phyloP scores from a whole-genome alignment of 2,113 vertebrate genomes.

The Poecile atricapillus region DNA sequence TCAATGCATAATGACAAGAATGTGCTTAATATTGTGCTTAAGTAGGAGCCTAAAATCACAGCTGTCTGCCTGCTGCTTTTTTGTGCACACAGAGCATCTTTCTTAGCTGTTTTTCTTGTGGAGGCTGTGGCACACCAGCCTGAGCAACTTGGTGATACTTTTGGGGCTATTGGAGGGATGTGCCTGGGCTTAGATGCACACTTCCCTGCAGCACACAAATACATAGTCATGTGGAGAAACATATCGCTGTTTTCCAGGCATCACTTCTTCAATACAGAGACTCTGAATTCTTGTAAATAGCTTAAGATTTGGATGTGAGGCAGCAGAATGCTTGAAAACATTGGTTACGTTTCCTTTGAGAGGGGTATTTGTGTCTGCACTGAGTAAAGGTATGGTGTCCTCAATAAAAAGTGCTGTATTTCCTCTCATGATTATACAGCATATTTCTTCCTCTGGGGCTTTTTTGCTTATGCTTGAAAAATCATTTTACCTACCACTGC shows the following conservation, averaged over 20 bases:
- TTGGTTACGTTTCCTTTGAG: neutral
- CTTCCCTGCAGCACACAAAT: neutral
- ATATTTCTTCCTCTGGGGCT: neutral
- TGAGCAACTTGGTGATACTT: neutral
- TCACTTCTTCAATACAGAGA: neutral
- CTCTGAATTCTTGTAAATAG: neutral
- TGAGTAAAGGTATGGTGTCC: neutral
- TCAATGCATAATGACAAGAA: neutral
- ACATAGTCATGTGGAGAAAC: fast-evolving
- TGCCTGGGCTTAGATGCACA: neutral
- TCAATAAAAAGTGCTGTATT: neutral
- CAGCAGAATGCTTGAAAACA: neutral
- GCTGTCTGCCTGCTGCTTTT: neutral
- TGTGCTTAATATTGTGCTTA: neutral
- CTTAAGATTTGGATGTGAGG: neutral
- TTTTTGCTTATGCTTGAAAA: constrained; percentile 25
- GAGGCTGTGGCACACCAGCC: neutral
- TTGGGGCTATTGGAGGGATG: neutral
- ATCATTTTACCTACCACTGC: constrained; percentile 9
- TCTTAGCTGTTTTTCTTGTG: neutral
- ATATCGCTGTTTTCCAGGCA: neutral
- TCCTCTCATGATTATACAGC: neutral
- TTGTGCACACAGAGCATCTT: neutral
- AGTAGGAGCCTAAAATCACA: neutral
- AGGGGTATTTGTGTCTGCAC: neutral